Percentiles rank a stretch among this genome's conserved stretches.
These are phyloP conservation scores for Rhinolophus sinicus DNA, from an alignment of 2,113 vertebrate species.

Conservation along the genomic window DNA sequence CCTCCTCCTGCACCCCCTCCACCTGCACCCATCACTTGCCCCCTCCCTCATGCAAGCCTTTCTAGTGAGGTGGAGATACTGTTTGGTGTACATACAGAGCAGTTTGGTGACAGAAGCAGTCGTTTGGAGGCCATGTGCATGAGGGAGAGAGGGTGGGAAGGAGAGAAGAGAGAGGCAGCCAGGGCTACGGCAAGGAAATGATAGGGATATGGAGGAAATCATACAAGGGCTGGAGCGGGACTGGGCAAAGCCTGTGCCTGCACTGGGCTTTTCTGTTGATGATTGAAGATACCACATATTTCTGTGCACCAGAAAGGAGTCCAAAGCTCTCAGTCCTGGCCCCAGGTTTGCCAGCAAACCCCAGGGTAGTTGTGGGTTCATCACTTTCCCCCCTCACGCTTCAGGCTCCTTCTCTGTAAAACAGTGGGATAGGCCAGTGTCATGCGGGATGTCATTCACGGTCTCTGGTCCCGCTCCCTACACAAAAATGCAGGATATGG, in stretches of 20 bases:
- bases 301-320: background rate
- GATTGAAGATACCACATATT: accelerated
- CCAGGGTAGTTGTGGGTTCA: background rate
- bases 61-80: background rate
- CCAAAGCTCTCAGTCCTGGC: background rate
- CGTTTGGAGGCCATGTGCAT: accelerated
- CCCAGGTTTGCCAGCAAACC: background rate
- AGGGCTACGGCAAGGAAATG: background rate
- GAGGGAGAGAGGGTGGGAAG: background rate
- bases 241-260: background rate
- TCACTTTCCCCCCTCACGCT: background rate
- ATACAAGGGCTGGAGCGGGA: background rate
- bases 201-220: background rate
- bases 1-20: too few species aligned
- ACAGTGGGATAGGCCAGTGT: background rate
- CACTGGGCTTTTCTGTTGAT: background rate
- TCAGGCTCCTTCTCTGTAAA: background rate
- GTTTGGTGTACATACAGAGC: background rate
- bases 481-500: too few species aligned
- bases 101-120: background rate
- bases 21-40: too few species aligned
- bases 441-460: too few species aligned
- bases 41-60: background rate
- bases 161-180: background rate
- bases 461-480: too few species aligned